Evolutionary conservation across 2,113 vertebrate species (phyloP), one percentile per base, ranked within the genome.

Genomic region (Anoura caudifer): DNA sequence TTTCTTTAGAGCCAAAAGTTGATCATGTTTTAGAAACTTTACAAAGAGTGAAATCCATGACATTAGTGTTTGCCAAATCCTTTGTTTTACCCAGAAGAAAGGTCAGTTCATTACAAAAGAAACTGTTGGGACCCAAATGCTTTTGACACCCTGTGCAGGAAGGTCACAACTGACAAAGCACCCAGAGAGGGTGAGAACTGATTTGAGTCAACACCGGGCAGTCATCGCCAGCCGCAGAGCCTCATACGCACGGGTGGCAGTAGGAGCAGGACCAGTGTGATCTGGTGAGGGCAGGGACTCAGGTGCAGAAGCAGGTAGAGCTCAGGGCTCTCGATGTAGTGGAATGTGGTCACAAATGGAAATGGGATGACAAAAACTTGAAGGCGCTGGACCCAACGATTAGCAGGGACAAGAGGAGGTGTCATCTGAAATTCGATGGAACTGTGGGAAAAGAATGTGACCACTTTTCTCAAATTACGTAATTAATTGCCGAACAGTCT

Each of bases 11-110:
- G 43, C 96, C 65, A 80, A 95, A 97, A 95, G 36, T 47, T 83
- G 83, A 80, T 97, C 94, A 61, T 94, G 65, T 73, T 96, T 95
- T 89, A 83, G 94, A 95, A 75, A 86, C 33, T 90, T 77, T 45
- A 56, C 56, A 16, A 77, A 79, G 90, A 80, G 41, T 38, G 59
- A 82, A 67, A 93, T 83, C 72, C 20, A 4, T 43, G 52, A 33
- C 50, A 47, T 75, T 41, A 0, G 1, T 20, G 50, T 67, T 84
- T 4, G 6, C 94, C 54, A 79, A 7, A 28, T 72, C 61, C 75
- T 82, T 93, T 17, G 52, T 77, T 93, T 89, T 52, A 67, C 65
- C 26, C 56, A 65, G 38, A 81, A 85, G 41, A 95, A 95, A 95
- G 69, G 54, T 94, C 90, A 90, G 36, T 54, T 41, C 8, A 3